Evolutionary conservation across 2,113 vertebrate species (phyloP).

Genomic region (Cheirogaleus medius): DNA sequence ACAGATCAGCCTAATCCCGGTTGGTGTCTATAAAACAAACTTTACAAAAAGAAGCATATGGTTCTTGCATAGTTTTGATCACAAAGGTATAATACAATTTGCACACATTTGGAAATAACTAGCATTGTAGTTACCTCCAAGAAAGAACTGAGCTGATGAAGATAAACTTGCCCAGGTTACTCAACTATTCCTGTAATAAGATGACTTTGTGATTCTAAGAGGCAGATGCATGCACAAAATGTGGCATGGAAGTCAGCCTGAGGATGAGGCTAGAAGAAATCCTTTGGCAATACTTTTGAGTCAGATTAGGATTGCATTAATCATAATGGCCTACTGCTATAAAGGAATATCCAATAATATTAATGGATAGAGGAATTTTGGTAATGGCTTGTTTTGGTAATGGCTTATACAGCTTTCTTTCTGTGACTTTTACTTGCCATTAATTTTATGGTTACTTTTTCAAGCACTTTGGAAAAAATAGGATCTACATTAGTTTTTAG

Average conservation of each 20-base stretch:
- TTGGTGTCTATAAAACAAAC: neutral
- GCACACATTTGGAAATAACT: neutral
- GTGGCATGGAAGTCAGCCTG: neutral
- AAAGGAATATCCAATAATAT: neutral
- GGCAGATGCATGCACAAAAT: neutral
- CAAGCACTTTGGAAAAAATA: slow-evolving; percentile 14
- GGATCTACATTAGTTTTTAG: neutral
- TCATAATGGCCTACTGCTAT: neutral
- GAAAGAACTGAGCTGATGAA: neutral
- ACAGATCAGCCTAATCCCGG: neutral
- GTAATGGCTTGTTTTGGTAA: neutral
- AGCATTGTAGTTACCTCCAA: neutral
- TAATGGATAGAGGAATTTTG: neutral
- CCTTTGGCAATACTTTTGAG: neutral
- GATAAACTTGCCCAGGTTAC: neutral
- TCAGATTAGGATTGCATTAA: neutral
- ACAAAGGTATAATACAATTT: neutral
- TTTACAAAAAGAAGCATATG: neutral
- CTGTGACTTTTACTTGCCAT: neutral
- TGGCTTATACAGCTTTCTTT: neutral
- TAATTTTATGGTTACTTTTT: slow-evolving; percentile 48
- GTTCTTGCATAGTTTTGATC: neutral
- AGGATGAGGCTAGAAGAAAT: neutral
- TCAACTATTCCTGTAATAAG: neutral
- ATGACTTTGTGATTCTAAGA: neutral